Conservation (phyloP, 2,888 invertebrate species). For the Noctua comes region DNA sequence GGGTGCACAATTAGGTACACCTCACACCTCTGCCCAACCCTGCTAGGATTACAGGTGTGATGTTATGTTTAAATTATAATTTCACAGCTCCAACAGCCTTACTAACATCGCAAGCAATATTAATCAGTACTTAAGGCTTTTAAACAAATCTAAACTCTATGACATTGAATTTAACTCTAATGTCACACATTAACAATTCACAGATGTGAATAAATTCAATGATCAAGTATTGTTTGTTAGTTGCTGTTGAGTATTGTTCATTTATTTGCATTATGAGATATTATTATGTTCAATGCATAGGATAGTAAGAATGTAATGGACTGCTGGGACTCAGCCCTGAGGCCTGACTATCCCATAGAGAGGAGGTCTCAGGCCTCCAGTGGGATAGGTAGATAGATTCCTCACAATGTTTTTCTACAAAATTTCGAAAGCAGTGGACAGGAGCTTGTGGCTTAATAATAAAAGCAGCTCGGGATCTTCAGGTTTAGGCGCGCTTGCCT, state of each 20-base stretch:
- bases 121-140: background rate
- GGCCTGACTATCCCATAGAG: too few species aligned
- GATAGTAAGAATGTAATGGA: background rate
- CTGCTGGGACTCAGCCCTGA: background rate
- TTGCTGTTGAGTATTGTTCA: background rate
- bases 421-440: too few species aligned
- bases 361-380: background rate
- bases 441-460: background rate
- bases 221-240: constrained; percentile 11
- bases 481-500: background rate
- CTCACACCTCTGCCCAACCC: background rate
- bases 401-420: too few species aligned
- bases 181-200: background rate
- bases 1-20: background rate
- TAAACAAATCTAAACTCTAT: constrained; percentile 5
- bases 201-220: background rate
- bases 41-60: background rate
- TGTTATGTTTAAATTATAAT: background rate
- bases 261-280: constrained; percentile 11
- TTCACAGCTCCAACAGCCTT: background rate
- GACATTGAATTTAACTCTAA: constrained; percentile 5
- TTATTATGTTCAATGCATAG: constrained; percentile 1
- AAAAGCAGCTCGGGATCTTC: background rate
- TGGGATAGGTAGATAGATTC: too few species aligned
- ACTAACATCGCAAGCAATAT: background rate